Base-by-base conservation (phyloP, 2,888 invertebrate species). In the Cactoblastis cactorum region DNA sequence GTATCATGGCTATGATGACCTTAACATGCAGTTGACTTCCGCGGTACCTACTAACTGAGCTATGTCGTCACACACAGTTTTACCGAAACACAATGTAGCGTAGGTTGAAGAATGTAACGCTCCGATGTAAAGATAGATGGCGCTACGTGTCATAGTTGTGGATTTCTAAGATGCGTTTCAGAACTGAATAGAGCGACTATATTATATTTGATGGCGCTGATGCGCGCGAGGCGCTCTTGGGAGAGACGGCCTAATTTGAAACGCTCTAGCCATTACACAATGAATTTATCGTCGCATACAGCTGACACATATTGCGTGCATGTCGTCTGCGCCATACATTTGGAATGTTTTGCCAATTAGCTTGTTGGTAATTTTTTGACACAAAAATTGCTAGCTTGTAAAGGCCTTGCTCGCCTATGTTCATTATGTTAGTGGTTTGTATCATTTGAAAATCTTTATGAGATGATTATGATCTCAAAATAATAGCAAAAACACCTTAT, bases 181-280 rank as follows among this genome's bases (percentile, higher is more conserved):
- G 74, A 73, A 68, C 56, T 67, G 70, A 71, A 74, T 69, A 71
- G 68, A 69, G 63, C 71, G 66, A 63, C 68, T 76, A 56, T 60
- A 63, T 69, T 69, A 63, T 63, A 77, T 76, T 78, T 78, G 77
- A 73, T 76, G 71, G 71, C 69, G 59, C 57, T 72, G 72, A 74
- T 77, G 80, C 77, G 66, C 59, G 83, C 83, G 83, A 68, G 85
- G 87, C 87, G 77, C 84, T 77, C 63, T 74, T 67, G 85, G 86
- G 84, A 84, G 87, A 77, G 78, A 77, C 82, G 85, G 78, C 82
- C 87, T 79, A 84, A 84, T 84, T 87, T 77, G 73, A 76, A 77
- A 71, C 72, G 72, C 73, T 71, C 70, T 74, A 74, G 72, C 80
- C 77, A 80, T 86, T 86, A 85, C 80, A 84, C 84, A 84, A 86